Evolutionary conservation across 2,888 invertebrate species (phyloP), one percentile per base, ranked within the genome.

Genomic region (Watsonalla binaria): DNA sequence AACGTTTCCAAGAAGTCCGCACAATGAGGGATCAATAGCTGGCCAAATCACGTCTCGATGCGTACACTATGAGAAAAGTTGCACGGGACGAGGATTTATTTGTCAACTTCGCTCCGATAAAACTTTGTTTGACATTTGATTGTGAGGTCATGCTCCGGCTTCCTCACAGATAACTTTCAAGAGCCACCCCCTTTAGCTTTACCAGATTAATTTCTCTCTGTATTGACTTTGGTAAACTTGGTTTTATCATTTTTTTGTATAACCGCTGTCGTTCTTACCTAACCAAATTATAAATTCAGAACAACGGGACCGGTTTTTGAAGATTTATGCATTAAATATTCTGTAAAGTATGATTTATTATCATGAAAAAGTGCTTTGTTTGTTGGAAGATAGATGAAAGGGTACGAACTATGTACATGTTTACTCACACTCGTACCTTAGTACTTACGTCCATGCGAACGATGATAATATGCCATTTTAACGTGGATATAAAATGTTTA

Each of bases 51-150:
- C 78, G 78, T 82, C 72, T 65, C 72, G 58, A 63, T 67, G 71
- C 74, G 75, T 72, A 67, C 68, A 68, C 84, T 84, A 85, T 80
- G 81, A 80, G 84, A 80, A 87, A 88, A 89, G 82, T 88, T 87
- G 58, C 68, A 66, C 68, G 60, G 70, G 64, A 71, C 74, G 74
- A 72, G 69, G 80, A 87, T 88, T 89, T 89, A 90, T 88, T 88
- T 88, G 87, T 88, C 87, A 85, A 89, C 86, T 88, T 88, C 72
- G 70, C 69, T 75, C 80, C 80, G 89, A 89, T 89, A 88, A 90
- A 90, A 90, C 76, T 90, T 89, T 80, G 82, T 86, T 86, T 83
- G 86, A 82, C 84, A 78, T 86, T 84, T 85, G 86, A 87, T 89
- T 88, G 87, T 83, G 77, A 80, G 85, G 84, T 83, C 86, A 82